Conservation (phyloP, 2,113 vertebrate species). For the Zosterops hypoxanthus region DNA sequence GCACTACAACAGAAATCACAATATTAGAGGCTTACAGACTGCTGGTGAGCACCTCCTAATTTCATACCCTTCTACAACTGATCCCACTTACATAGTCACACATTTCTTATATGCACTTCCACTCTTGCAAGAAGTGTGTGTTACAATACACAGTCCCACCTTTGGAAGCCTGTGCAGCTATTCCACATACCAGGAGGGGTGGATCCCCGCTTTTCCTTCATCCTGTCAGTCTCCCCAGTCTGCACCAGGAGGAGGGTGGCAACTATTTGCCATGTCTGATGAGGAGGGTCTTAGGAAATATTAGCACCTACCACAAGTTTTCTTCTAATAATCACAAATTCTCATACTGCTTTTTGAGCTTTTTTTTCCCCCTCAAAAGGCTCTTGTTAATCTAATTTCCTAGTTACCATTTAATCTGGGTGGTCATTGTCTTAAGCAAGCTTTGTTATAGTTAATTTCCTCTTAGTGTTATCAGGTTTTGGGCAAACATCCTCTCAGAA, state of each 20-base stretch:
- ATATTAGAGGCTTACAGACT: neutral
- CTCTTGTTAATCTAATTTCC: neutral
- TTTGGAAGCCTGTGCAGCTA: neutral
- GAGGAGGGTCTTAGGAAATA: neutral
- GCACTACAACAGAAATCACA: neutral
- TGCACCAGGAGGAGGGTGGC: neutral
- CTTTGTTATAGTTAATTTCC: neutral
- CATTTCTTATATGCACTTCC: neutral
- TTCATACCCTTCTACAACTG: neutral
- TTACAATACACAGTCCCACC: neutral
- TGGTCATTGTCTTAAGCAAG: neutral
- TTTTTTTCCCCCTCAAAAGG: neutral
- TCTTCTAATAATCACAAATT: neutral
- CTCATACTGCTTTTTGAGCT: neutral
- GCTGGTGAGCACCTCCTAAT: neutral
- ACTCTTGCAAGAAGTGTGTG: neutral
- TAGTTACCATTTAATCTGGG: neutral
- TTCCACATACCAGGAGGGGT: fast-evolving
- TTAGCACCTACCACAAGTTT: neutral
- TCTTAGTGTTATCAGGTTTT: neutral
- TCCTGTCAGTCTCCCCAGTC: too few relatives aligned
- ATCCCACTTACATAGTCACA: fast-evolving
- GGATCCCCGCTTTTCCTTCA: neutral
- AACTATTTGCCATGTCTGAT: fast-evolving
- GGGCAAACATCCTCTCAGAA: neutral